These are phyloP conservation scores for Cacoxenus indagator DNA, from an alignment of 2,888 invertebrate genomes.

Conservation along the genomic window DNA sequence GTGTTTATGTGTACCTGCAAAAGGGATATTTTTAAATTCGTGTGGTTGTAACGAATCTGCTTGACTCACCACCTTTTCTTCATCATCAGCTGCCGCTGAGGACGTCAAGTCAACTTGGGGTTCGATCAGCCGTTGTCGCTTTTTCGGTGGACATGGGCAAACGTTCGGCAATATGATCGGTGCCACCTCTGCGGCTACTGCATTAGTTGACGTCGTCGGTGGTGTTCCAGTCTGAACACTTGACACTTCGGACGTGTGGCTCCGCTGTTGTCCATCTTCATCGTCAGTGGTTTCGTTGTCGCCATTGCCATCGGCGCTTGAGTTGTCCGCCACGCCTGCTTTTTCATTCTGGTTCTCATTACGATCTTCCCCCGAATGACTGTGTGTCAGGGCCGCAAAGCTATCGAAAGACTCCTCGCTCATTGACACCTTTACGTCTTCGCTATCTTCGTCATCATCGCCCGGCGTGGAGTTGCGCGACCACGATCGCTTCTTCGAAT, in stretches of 20 bases:
- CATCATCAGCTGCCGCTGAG: neutral
- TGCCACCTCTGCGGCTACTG: neutral
- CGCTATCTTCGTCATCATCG: constrained; percentile 45
- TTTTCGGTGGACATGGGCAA: constrained; percentile 40
- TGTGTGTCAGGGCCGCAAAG: constrained; percentile 37
- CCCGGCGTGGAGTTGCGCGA: constrained; percentile 32
- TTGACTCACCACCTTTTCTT: neutral
- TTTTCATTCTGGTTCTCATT: neutral
- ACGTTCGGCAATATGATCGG: neutral
- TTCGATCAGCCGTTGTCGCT: constrained; percentile 29
- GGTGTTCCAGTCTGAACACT: neutral
- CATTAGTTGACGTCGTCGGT: neutral
- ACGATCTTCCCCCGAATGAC: constrained; percentile 17
- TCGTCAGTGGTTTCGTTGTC: constrained; percentile 1
- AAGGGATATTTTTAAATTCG: neutral
- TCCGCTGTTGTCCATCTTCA: neutral
- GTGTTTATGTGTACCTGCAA: neutral
- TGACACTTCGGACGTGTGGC: neutral
- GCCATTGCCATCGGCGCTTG: constrained; percentile 20
- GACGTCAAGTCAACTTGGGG: neutral
- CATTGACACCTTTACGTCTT: constrained; percentile 40
- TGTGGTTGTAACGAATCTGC: too few species aligned
- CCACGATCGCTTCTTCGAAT: neutral
- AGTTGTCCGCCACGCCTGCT: constrained; percentile 9
- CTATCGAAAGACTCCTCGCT: constrained; percentile 49